A percentile compares a stretch with the other conserved stretches of the same genome.
phyloP scores from a whole-genome alignment of 2,113 vertebrate genomes.

The Siniperca knerii region DNA sequence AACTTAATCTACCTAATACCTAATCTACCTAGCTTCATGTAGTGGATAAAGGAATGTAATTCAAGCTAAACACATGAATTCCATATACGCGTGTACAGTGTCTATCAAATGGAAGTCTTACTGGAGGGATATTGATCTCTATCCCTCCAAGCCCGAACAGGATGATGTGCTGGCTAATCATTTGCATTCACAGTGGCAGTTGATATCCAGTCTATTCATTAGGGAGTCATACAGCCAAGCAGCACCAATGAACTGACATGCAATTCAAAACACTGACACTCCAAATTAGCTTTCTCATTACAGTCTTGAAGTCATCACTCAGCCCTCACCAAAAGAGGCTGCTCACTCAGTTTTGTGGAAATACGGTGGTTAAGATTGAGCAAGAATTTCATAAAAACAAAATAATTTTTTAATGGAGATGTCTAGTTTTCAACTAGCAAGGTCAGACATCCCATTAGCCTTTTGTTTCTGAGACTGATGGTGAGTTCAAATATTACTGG shows the following conservation, averaged over 20 bases:
- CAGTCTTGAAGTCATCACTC: conserved; percentile 12
- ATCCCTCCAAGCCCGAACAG: neutral
- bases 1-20: neutral
- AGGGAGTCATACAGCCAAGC: conserved; percentile 33
- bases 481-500: neutral
- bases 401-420: conserved; percentile 13
- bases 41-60: neutral
- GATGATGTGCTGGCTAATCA: conserved; percentile 16
- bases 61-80: neutral
- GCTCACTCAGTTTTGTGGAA: neutral
- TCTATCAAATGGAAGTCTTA: neutral
- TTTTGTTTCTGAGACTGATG: conserved; percentile 22
- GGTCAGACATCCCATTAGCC: conserved; percentile 38
- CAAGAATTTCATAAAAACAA: neutral
- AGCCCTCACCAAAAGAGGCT: neutral
- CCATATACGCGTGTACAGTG: neutral
- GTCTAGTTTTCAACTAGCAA: conserved; percentile 1
- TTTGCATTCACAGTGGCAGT: conserved; percentile 48
- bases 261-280: conserved; percentile 12
- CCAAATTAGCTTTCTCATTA: conserved; percentile 39
- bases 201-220: conserved; percentile 27
- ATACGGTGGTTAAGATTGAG: neutral
- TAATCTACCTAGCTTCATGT: conserved; percentile 2
- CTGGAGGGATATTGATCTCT: conserved; percentile 1
- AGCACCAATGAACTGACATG: conserved; percentile 10